Base-by-base conservation (phyloP, 2,113 vertebrate species). In the Microcebus lehilahytsara region DNA sequence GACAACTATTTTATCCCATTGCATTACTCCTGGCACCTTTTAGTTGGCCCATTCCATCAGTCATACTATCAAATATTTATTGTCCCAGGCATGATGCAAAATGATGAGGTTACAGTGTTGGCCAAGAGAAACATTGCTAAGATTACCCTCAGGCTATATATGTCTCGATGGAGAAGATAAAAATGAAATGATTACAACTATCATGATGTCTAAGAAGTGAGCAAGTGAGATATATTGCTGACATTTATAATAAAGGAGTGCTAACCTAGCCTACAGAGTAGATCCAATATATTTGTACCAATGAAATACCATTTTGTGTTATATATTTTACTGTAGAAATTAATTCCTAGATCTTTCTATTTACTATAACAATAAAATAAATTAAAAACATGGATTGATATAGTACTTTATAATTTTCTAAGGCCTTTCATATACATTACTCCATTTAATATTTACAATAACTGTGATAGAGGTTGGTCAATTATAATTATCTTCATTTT, bases 401-500 rank as follows among this genome's bases (percentile, higher is more conserved):
- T 7, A 32, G 37, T 77, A 1, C 7, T 56, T 90, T 80, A 8
- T 77, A 75, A 94, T 69, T 40, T 66, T 93, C 34, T 75, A 85
- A 78, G 4, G 37, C 3, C 5, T 88, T 95, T 96, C 10, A 64
- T 51, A 37, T 53, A 4, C 2, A 69, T n/a, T 91, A 67, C 0
- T 2, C 10, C 32, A 69, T 86, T 95, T 91, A 27, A 89, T 85
- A 93, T 60, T 92, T 49, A 92, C 9, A 92, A 60, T 22, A 71
- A 19, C 12, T 92, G 6, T 79, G 17, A 83, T 1, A 79, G n/a
- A 85, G 42, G 37, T 80, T 42, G 78, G 17, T n/a, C 58, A 86
- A 6, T 89, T 94, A 62, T 91, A 84, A 92, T 74, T 56, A 84
- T 64, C n/a, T 74, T 78, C 3, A 89, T 71, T 93, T 83, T 71